Evolutionary conservation across 30 jellyfish, hydroid and myxozoan species (phyloP).

Genomic region (Calvadosia cruxmelitensis): DNA sequence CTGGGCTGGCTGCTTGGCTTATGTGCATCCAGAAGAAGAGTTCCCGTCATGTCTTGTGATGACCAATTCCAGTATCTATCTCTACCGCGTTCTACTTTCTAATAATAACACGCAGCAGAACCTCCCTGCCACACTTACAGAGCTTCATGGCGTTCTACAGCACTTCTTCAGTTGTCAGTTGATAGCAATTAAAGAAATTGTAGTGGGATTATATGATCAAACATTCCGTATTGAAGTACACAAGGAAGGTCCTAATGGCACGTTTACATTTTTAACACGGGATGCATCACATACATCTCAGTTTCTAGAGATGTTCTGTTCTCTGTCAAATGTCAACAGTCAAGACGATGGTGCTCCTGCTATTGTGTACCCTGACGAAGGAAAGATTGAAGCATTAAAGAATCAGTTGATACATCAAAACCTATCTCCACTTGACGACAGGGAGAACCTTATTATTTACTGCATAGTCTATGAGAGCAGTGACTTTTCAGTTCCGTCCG

Average conservation of each 20-base stretch:
- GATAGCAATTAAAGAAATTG: constrained; percentile 51
- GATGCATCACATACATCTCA: constrained; percentile 78
- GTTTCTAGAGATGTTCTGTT: constrained; percentile 59
- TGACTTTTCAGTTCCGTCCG: constrained; percentile 36
- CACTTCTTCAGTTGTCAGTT: constrained; percentile 57
- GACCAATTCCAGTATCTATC: constrained; percentile 65
- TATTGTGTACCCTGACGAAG: constrained; percentile 71
- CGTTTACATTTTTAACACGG: constrained; percentile 74
- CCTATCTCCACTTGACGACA: constrained; percentile 52
- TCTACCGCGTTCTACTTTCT: constrained; percentile 65
- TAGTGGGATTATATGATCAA: constrained; percentile 83
- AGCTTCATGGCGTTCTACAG: constrained; percentile 50
- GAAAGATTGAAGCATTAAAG: constrained; percentile 64
- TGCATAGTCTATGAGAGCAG: constrained; percentile 49
- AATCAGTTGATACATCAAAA: constrained; percentile 53
- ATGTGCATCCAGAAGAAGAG: constrained; percentile 81
- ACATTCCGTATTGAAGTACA: constrained; percentile 73
- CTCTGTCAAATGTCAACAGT: constrained; percentile 33
- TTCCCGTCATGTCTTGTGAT: constrained; percentile 63
- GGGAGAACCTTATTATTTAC: constrained; percentile 76
- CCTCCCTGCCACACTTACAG: constrained; percentile 41
- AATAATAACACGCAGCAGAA: constrained; percentile 25
- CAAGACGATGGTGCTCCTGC: constrained; percentile 21
- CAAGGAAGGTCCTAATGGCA: constrained; percentile 92
- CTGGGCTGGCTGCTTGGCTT: constrained; percentile 94